A percentile compares a stretch with the other conserved stretches of the same genome.
These are phyloP conservation scores for Rhinogobius similis DNA, from an alignment of 2,113 vertebrate species.

Conservation along the genomic window DNA sequence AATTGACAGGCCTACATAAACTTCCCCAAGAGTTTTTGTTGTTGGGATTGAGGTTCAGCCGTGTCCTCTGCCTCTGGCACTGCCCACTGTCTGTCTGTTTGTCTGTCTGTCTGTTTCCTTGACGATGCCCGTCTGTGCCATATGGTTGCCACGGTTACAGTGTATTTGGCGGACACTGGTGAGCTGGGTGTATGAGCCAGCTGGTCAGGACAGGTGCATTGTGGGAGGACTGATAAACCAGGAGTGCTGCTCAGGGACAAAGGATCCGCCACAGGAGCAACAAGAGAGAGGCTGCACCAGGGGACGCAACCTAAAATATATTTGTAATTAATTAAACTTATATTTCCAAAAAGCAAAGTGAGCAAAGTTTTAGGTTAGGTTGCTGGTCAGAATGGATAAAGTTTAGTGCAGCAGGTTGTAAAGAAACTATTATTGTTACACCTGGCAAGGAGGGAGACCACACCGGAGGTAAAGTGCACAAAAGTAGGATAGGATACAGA, in stretches of 20 bases:
- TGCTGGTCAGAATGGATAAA: no score
- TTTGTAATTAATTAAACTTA: no score
- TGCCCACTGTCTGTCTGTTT: slow-evolving; percentile 57
- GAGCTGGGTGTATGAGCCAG: slow-evolving; percentile 74
- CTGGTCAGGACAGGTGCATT: slow-evolving; percentile 73
- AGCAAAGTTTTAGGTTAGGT: no score
- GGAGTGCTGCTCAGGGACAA: slow-evolving; percentile 28
- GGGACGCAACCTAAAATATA: not conserved
- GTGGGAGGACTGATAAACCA: slow-evolving; percentile 63
- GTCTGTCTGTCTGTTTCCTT: slow-evolving; percentile 66
- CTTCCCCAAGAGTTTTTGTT: slow-evolving; percentile 6
- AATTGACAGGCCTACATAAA: no score
- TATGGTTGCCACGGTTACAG: slow-evolving; percentile 71
- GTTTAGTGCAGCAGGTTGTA: no score
- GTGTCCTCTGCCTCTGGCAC: slow-evolving; percentile 48
- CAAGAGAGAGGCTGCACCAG: not conserved
- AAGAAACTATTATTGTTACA: no score
- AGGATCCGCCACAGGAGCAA: slow-evolving; percentile 14
- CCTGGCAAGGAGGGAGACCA: no score
- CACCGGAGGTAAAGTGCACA: no score
- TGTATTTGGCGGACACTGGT: slow-evolving; percentile 49
- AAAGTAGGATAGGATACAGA: no score
- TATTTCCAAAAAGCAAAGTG: no score
- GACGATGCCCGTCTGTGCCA: slow-evolving; percentile 61
- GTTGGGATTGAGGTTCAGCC: slow-evolving; percentile 24